Evolutionary conservation across 1,140 invertebrate genomes (phyloP).

Genomic region (Caerostris extrusa): DNA sequence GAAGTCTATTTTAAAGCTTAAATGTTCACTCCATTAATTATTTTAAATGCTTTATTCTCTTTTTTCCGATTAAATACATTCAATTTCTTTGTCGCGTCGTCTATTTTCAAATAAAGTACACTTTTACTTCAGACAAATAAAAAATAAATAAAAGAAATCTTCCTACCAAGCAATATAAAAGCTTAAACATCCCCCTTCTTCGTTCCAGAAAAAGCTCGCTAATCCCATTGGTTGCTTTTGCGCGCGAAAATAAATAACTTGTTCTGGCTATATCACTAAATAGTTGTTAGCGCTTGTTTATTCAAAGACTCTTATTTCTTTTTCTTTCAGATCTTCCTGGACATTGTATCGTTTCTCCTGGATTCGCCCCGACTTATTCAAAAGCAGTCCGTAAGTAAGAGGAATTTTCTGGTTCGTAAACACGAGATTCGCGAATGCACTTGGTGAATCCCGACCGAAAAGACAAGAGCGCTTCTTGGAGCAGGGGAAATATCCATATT

Average conservation of each 20-base stretch:
- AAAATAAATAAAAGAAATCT: too few species aligned
- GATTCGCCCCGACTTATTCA: slow-evolving; percentile 73
- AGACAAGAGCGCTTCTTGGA: neutral
- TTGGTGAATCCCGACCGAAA: neutral
- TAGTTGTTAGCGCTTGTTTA: neutral
- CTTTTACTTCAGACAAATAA: too few species aligned
- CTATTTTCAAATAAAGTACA: too few species aligned
- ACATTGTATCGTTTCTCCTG: slow-evolving; percentile 75
- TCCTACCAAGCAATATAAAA: too few species aligned
- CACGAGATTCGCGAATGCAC: neutral
- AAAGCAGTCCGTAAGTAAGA: slow-evolving; percentile 77
- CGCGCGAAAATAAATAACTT: neutral
- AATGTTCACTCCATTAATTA: too few species aligned
- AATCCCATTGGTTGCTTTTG: neutral
- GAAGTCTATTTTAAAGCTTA: too few species aligned
- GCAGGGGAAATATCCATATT: neutral
- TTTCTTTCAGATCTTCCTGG: slow-evolving; percentile 68
- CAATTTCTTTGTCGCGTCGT: too few species aligned
- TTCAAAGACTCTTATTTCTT: neutral
- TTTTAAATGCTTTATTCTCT: too few species aligned
- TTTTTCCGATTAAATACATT: too few species aligned
- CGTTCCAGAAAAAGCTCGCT: neutral
- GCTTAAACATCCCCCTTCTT: too few species aligned
- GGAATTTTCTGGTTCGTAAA: slow-evolving; percentile 42
- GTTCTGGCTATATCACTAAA: neutral